These are phyloP conservation scores for Myocastor coypus DNA, from an alignment of 2,113 vertebrate genomes.

Conservation along the genomic window DNA sequence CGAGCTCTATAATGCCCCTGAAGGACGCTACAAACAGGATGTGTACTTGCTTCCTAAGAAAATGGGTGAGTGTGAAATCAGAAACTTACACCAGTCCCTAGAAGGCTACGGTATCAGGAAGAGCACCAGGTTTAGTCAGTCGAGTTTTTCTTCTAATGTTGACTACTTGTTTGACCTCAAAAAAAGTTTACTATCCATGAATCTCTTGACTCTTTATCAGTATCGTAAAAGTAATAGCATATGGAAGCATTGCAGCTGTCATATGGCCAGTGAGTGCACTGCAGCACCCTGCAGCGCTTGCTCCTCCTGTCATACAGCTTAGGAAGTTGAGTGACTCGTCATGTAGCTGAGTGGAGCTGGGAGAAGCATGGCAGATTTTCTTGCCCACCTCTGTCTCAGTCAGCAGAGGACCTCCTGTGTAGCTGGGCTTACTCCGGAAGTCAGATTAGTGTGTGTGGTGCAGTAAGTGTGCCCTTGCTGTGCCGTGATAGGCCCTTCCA, in stretches of 20 bases:
- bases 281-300: background rate
- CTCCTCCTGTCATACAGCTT: background rate
- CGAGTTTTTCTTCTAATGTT: background rate
- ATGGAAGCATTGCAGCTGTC: background rate
- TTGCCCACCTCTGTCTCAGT: background rate
- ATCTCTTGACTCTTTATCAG: background rate
- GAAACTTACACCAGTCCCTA: background rate
- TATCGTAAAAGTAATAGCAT: background rate
- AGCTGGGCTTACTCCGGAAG: background rate
- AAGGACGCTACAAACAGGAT: constrained; percentile 98
- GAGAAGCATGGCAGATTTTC: background rate
- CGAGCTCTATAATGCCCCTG: constrained; percentile 97
- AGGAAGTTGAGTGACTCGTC: background rate
- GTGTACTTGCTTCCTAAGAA: constrained; percentile 99
- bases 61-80: constrained; percentile 91
- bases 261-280: background rate
- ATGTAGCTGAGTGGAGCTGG: background rate
- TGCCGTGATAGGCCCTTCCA: background rate
- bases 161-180: background rate
- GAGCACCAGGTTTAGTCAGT: constrained; percentile 16
- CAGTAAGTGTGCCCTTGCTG: background rate
- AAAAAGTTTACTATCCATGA: background rate
- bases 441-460: background rate
- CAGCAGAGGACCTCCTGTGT: background rate
- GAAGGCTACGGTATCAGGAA: background rate